Base-by-base conservation (phyloP, 2,888 invertebrate genomes). In the Cerastoderma edule region DNA sequence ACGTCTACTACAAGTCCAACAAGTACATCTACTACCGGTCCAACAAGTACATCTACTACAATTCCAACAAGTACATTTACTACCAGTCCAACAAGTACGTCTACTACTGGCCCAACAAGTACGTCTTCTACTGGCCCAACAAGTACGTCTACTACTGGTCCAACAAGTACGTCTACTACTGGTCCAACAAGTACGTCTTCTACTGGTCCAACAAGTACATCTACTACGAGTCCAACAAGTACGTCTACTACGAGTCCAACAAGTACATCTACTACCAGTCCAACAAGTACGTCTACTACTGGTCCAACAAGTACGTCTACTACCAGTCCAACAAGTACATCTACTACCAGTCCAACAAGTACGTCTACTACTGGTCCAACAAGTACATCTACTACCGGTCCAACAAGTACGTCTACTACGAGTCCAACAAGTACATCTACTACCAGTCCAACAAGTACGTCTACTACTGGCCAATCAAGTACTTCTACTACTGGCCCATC, bases 201-300 rank as follows among this genome's bases (percentile, higher is more conserved):
- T n/a, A 60, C n/a, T 3, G 33, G 60, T 60, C 63, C 60, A 27
- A 63, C 69, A 30, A 10, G 39, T n/a, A 60, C 57, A 10, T 19
- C 69, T 28, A 48, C 57, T 6, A 33, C 54, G n/a, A 22, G 27
- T 6, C 6, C 65, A 32, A 66, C 57, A 16, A 65, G 30, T 16
- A 22, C 65, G 10, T 53, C 65, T 65, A 35, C 66, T n/a, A 35
- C 53, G 39, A 22, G 39, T 46, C 48, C 54, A 33, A 53, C 71
- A 4, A 28, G 46, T 32, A 24, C 28, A 4, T 13, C 67, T 54
- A 28, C 69, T 6, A 60, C 33, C 44, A 24, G 39, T 46, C 28
- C 69, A 6, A 69, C 69, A 28, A 69, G 60, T 4, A 69, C 57
- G 19, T 46, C 28, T 22, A 46, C 60, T 33, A 63, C 63, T 28